Conservation (phyloP, 2,797 vertebrate species). For the Sebastes taczanowskii region DNA sequence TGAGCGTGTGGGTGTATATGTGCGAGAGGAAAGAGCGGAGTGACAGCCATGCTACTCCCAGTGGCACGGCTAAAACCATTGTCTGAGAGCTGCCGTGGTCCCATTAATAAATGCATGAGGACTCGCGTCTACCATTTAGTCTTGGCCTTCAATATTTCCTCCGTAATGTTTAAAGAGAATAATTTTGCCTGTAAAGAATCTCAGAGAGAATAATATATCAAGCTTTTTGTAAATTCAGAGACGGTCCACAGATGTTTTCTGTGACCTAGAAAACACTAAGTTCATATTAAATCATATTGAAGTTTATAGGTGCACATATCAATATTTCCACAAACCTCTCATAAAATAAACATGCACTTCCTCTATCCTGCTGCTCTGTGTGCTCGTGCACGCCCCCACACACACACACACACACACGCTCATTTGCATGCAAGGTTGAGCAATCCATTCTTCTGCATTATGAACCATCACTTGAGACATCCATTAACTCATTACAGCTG, state of each 20-base stretch:
- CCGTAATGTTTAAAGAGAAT: slow-evolving; percentile 48
- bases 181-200: slow-evolving; percentile 41
- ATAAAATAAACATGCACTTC: slow-evolving; percentile 53
- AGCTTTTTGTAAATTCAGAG: slow-evolving; percentile 35
- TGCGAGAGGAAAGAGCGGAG: neutral
- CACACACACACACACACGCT: neutral
- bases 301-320: slow-evolving; percentile 23
- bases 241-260: slow-evolving; percentile 17
- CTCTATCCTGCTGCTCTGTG: neutral
- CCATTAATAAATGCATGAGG: slow-evolving; percentile 65
- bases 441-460: slow-evolving; percentile 1
- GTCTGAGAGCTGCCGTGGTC: slow-evolving; percentile 26
- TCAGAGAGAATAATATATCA: slow-evolving; percentile 48
- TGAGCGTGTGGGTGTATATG: slow-evolving; percentile 1
- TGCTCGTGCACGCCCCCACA: neutral
- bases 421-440: slow-evolving; percentile 26
- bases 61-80: slow-evolving; percentile 21
- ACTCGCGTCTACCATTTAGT: slow-evolving; percentile 42
- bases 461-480: neutral
- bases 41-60: slow-evolving; percentile 30
- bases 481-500: neutral
- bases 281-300: slow-evolving; percentile 28
- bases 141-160: slow-evolving; percentile 48
- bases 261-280: slow-evolving; percentile 48
- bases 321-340: slow-evolving; percentile 46